Conservation (phyloP, 2,113 vertebrate species). For the Chloebia gouldiae region DNA sequence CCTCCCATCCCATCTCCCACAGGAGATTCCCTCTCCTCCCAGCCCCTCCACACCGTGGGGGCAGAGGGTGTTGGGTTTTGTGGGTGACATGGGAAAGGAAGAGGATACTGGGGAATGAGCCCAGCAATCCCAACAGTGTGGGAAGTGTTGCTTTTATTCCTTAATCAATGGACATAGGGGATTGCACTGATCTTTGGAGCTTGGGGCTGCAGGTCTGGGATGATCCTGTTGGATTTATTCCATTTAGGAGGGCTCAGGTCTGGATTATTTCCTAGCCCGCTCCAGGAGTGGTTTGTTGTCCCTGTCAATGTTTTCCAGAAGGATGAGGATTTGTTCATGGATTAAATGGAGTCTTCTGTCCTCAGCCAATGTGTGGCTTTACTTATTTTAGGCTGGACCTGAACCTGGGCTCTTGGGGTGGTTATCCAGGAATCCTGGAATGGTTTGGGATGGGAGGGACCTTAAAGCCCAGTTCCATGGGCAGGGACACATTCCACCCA, state of each 20-base stretch:
- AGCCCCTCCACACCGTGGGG: accelerated
- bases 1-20: neutral
- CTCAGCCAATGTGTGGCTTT: accelerated
- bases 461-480: neutral
- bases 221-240: neutral
- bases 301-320: accelerated
- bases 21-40: neutral
- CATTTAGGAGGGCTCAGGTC: neutral
- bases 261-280: no score
- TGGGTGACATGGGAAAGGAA: accelerated
- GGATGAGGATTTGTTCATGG: accelerated
- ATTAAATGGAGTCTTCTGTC: neutral
- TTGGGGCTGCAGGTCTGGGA: neutral
- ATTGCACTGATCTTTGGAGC: neutral
- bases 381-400: neutral
- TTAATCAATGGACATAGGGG: accelerated
- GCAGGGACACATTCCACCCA: neutral
- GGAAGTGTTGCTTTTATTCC: neutral
- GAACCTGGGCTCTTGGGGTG: accelerated
- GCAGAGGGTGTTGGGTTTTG: accelerated
- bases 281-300: neutral
- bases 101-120: neutral
- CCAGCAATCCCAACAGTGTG: accelerated
- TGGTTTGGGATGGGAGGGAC: neutral
- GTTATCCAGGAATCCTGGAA: neutral